Base-by-base conservation (phyloP, 2,797 vertebrate genomes). In the Varecia variegata region DNA sequence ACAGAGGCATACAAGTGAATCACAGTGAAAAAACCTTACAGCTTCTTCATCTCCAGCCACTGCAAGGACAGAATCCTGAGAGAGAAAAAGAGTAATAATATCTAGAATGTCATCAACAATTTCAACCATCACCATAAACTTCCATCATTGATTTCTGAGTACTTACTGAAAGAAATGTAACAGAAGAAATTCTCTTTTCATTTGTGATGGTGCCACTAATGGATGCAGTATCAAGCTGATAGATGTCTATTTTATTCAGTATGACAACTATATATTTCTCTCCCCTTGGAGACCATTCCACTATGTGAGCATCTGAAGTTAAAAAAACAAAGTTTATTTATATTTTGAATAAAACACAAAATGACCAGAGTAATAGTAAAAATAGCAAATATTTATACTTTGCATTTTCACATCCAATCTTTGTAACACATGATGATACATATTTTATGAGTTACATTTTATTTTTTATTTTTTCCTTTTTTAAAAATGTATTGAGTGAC, bases 271-370 rank as follows among this genome's bases (percentile, higher is more conserved):
- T 95, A 8, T 99, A 99, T 65, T 91, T 99, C 86, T 99, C 98
- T 93, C 99, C 99, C 23, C 98, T 98, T 13, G 99, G 99, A 76
- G 99, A 99, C 99, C 99, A 99, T 92, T 98, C 98, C 74, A 99
- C 99, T 77, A 99, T 99, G 93, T 99, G 99, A 58, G 99, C 99
- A 98, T 98, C 99, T 99, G 97, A 97, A 83, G 71, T 80, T 74
- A 50, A 65, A 82, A 86, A 71, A 91, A 88, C 12, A 77, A 93
- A 47, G 38, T 13, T 27, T 38, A 56, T 40, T 76, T 38, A 70
- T 43, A 82, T 96, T 52, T 62, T 17, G 45, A 87, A 52, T 32
- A 65, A 87, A 52, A 89, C 20, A 40, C 21, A 76, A 90, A 88
- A 58, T 32, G n/a, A 93, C 13, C n/a, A 65, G 1, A 65, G 8